phyloP scores from a whole-genome alignment of 2,797 vertebrate species.

The Perodicticus potto region DNA sequence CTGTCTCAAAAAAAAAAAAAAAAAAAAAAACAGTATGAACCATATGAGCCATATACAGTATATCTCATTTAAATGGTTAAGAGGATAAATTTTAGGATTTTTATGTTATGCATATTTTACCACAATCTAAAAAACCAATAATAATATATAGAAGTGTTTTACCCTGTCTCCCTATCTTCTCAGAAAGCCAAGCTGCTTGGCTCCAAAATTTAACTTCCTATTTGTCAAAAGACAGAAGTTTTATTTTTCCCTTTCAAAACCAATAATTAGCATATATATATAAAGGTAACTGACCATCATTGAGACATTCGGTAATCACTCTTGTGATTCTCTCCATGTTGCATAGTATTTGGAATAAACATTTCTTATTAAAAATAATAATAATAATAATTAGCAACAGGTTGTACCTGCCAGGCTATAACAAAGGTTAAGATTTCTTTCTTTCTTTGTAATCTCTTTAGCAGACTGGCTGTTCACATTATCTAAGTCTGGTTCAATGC shows the following conservation, averaged over 20 bases:
- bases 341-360: too few relatives aligned
- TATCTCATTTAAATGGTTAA: neutral
- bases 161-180: neutral
- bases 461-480: conserved; percentile 12
- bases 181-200: neutral
- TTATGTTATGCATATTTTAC: neutral
- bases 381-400: too few relatives aligned
- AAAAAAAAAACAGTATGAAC: neutral
- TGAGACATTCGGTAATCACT: too few relatives aligned
- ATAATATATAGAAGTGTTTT: neutral
- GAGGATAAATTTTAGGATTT: neutral
- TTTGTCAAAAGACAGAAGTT: neutral
- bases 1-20: too few relatives aligned
- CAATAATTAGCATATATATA: neutral
- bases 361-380: too few relatives aligned
- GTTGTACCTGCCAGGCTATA: neutral
- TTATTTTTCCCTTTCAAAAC: conserved; percentile 27
- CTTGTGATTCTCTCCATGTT: too few relatives aligned
- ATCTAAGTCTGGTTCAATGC: neutral
- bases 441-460: conserved; percentile 23
- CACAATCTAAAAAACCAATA: conserved; percentile 2
- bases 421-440: neutral
- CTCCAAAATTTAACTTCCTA: conserved; percentile 2
- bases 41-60: neutral
- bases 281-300: too few relatives aligned